phyloP scores from a whole-genome alignment of 2,888 invertebrate genomes.

The Nezara viridula region DNA sequence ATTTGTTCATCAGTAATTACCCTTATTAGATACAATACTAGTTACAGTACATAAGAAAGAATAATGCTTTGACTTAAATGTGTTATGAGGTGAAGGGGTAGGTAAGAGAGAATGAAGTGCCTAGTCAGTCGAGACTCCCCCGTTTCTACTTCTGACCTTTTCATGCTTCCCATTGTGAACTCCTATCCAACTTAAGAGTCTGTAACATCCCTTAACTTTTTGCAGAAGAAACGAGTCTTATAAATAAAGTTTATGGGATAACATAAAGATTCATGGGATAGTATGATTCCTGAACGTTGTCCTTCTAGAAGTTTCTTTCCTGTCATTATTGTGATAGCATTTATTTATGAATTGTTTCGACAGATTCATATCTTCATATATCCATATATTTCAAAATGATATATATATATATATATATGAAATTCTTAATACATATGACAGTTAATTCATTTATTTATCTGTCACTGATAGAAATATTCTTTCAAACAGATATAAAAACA shows the following conservation, averaged over 20 bases:
- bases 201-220: background rate
- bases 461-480: too few species aligned
- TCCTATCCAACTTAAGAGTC: background rate
- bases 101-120: background rate
- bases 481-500: too few species aligned
- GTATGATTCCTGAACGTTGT: background rate
- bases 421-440: too few species aligned
- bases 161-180: background rate
- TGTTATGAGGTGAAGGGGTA: background rate
- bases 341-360: too few species aligned
- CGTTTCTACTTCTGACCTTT: conserved; percentile 2
- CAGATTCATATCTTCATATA: too few species aligned
- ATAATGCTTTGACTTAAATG: background rate
- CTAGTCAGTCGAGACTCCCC: background rate
- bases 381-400: too few species aligned
- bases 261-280: background rate
- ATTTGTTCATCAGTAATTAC: background rate
- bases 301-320: too few species aligned
- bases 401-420: too few species aligned
- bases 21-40: background rate
- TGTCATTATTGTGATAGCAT: too few species aligned
- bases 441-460: too few species aligned
- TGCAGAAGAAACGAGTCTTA: background rate
- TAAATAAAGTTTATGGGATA: background rate
- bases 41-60: background rate